These are phyloP conservation scores for Altica lythri DNA, from an alignment of 2,888 invertebrate species.

Conservation along the genomic window DNA sequence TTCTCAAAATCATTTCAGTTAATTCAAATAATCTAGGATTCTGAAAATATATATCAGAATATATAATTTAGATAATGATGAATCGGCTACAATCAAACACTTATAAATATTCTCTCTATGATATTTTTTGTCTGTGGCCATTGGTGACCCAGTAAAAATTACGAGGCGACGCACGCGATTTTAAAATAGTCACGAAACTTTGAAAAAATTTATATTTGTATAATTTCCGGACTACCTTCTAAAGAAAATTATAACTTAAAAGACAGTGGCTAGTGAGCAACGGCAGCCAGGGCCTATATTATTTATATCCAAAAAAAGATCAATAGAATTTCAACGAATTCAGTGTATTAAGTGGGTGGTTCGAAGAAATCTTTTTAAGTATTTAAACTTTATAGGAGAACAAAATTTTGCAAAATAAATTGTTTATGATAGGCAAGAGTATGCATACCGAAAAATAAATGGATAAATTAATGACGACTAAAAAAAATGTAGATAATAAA, in stretches of 20 bases:
- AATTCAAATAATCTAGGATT: conserved; percentile 49
- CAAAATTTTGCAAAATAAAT: no score
- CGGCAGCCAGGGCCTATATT: conserved; percentile 36
- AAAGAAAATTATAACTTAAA: conserved; percentile 37
- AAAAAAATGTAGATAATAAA: no score
- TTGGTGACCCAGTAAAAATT: conserved; percentile 51
- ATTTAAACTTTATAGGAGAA: no score
- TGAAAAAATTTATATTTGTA: conserved; percentile 45
- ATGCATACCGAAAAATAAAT: no score
- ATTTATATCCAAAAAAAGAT: conserved; percentile 12
- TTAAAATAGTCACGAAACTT: conserved; percentile 49
- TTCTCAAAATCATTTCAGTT: conserved; percentile 40
- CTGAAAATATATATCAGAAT: conserved; percentile 47
- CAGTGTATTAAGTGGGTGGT: conserved; percentile 17
- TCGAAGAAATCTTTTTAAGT: conserved; percentile 8
- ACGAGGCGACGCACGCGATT: conserved; percentile 50
- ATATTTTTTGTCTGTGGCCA: conserved; percentile 47
- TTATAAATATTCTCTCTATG: conserved; percentile 38
- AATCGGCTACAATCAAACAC: conserved; percentile 46
- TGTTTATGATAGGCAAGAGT: no score
- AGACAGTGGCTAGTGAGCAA: conserved; percentile 38
- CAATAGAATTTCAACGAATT: conserved; percentile 20
- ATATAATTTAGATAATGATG: conserved; percentile 53
- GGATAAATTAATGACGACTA: no score
- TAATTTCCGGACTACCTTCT: conserved; percentile 42